A percentile compares a stretch with the other conserved stretches of the same genome.
Conservation (phyloP, 2,113 vertebrate genomes). For the Etheostoma spectabile region DNA sequence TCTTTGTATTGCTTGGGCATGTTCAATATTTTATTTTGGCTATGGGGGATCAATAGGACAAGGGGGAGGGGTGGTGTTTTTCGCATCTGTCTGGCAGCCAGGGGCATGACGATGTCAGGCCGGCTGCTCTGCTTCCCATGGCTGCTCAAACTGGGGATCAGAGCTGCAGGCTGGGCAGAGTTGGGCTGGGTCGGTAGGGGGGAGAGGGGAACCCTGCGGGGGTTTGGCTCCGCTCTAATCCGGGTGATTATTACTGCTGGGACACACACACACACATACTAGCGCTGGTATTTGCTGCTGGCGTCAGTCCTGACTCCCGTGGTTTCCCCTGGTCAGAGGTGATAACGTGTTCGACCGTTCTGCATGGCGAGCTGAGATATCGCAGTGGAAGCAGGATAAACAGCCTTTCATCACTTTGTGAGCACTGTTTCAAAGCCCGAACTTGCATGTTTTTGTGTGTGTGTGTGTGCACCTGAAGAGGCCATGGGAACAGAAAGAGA, state of each 20-base stretch:
- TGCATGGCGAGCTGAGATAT: constrained; percentile 65
- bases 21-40: constrained; percentile 58
- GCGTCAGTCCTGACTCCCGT: constrained; percentile 70
- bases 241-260: constrained; percentile 81
- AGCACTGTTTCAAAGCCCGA: constrained; percentile 32
- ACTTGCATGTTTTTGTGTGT: not conserved
- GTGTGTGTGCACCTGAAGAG: constrained; percentile 43
- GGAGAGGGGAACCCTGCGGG: constrained; percentile 65
- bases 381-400: constrained; percentile 69
- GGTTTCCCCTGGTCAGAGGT: constrained; percentile 74
- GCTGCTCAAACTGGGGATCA: constrained; percentile 61
- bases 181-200: constrained; percentile 22
- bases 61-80: constrained; percentile 10
- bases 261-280: constrained; percentile 63
- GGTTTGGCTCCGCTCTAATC: constrained; percentile 83
- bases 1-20: constrained; percentile 55
- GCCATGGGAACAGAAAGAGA: constrained; percentile 30
- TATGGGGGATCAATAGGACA: constrained; percentile 54
- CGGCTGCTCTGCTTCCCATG: constrained; percentile 72
- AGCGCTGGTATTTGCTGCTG: constrained; percentile 76
- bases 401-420: constrained; percentile 64
- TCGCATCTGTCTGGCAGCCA: constrained; percentile 50
- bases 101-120: constrained; percentile 40
- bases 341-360: constrained; percentile 66
- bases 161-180: constrained; percentile 58